Conservation (phyloP, 1,140 invertebrate genomes). For the Rhizoglyphus robini region DNA sequence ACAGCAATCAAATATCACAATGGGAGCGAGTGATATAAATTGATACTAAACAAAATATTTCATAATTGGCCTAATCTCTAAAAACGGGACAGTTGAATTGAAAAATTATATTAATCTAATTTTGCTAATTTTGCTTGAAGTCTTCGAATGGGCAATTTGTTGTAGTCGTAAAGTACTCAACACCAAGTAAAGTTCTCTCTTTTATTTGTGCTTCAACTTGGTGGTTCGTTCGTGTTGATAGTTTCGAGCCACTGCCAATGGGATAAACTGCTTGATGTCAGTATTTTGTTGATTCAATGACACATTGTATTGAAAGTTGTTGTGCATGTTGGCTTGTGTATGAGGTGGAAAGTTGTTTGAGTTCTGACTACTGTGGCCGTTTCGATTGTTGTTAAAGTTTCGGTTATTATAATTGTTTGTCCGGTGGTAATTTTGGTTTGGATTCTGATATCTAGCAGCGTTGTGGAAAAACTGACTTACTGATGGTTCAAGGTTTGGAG, state of each 20-base stretch:
- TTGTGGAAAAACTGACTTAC: background rate
- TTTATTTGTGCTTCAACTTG: too few relatives aligned
- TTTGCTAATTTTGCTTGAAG: too few relatives aligned
- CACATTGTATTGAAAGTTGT: background rate
- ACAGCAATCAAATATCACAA: too few relatives aligned
- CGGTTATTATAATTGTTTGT: background rate
- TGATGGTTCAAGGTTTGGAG: background rate
- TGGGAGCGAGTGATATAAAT: too few relatives aligned
- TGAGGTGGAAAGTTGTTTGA: background rate
- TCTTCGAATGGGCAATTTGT: too few relatives aligned
- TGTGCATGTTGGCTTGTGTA: background rate
- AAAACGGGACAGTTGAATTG: too few relatives aligned
- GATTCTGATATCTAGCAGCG: background rate
- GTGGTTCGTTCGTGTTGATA: background rate
- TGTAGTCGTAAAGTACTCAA: too few relatives aligned
- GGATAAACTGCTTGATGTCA: background rate
- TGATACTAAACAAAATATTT: too few relatives aligned
- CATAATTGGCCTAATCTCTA: too few relatives aligned
- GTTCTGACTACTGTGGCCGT: background rate
- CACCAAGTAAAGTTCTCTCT: too few relatives aligned
- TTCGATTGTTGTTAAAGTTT: background rate
- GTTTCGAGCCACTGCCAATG: background rate
- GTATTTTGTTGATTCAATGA: background rate
- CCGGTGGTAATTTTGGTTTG: background rate
- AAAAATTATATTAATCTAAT: too few relatives aligned